These are phyloP conservation scores for Eulacestoma nigropectus DNA, from an alignment of 2,113 vertebrate genomes.

Conservation along the genomic window DNA sequence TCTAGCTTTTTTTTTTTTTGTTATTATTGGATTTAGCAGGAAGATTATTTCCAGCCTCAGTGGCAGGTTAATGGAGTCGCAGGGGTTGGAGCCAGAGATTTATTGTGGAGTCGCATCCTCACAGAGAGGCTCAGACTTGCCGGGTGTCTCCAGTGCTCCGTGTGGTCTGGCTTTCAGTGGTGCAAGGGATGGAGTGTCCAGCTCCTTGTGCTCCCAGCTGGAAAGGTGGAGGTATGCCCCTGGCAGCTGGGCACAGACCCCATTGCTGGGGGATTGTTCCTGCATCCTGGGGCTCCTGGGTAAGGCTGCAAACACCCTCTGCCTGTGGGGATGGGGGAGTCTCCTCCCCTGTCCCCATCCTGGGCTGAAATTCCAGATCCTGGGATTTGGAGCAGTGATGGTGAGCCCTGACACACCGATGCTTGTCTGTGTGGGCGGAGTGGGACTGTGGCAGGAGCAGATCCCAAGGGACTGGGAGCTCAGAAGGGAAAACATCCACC, in stretches of 20 bases:
- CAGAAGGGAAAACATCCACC: background rate
- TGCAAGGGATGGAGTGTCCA: background rate
- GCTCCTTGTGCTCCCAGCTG: background rate
- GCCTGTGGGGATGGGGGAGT: background rate
- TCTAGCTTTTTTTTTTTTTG: background rate
- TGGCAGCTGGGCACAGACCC: background rate
- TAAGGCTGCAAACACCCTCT: background rate
- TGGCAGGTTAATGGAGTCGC: background rate
- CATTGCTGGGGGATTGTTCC: background rate
- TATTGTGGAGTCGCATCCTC: background rate
- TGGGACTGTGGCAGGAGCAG: background rate
- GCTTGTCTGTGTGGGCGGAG: background rate
- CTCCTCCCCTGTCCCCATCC: background rate
- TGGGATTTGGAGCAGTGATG: background rate
- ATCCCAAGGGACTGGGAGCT: background rate
- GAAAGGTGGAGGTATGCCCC: background rate
- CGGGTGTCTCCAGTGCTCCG: background rate
- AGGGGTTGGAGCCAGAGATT: background rate
- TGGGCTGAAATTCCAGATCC: background rate
- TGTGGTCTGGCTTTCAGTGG: background rate
- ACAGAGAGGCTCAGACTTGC: background rate
- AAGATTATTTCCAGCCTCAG: background rate
- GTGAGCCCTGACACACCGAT: rapidly evolving
- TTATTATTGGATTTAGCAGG: background rate
- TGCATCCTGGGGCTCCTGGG: background rate